These are phyloP conservation scores for Parascotia fuliginaria DNA, from an alignment of 2,888 invertebrate genomes.

Conservation along the genomic window DNA sequence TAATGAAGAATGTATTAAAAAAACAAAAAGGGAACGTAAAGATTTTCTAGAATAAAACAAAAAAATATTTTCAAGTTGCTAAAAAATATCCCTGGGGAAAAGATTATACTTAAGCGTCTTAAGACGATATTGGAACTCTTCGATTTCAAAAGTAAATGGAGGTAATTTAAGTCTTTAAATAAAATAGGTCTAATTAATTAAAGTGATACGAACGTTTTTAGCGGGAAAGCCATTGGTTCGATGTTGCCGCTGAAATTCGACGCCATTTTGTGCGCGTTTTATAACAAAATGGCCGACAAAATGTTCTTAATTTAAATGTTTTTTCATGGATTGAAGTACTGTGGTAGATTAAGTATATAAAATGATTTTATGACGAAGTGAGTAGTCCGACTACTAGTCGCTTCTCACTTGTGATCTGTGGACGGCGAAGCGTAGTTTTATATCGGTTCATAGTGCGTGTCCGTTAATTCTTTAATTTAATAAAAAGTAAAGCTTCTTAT, in stretches of 20 bases:
- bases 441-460: conserved; percentile 78
- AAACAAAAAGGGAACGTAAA: too few relatives aligned
- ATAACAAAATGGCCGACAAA: conserved; percentile 61
- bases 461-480: conserved; percentile 85
- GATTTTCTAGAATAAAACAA: too few relatives aligned
- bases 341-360: conserved; percentile 37
- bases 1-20: too few relatives aligned
- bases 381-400: conserved; percentile 84
- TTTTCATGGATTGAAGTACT: conserved; percentile 54
- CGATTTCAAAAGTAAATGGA: conserved; percentile 11
- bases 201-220: conserved; percentile 73
- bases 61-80: not conserved
- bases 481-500: conserved; percentile 83
- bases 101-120: conserved; percentile 17
- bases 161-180: conserved; percentile 11
- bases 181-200: conserved; percentile 19
- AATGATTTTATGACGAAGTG: conserved; percentile 73
- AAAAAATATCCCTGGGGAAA: conserved; percentile 10
- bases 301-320: conserved; percentile 39
- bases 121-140: conserved; percentile 26
- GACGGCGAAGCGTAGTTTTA: conserved; percentile 60
- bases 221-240: conserved; percentile 75
- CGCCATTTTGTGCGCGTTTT: conserved; percentile 71
- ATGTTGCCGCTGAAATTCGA: conserved; percentile 69
- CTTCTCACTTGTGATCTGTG: conserved; percentile 80